Evolutionary conservation across 2,888 invertebrate species (phyloP), one percentile per base, ranked within the genome.

Genomic region (Leptinotarsa peninsularis): DNA sequence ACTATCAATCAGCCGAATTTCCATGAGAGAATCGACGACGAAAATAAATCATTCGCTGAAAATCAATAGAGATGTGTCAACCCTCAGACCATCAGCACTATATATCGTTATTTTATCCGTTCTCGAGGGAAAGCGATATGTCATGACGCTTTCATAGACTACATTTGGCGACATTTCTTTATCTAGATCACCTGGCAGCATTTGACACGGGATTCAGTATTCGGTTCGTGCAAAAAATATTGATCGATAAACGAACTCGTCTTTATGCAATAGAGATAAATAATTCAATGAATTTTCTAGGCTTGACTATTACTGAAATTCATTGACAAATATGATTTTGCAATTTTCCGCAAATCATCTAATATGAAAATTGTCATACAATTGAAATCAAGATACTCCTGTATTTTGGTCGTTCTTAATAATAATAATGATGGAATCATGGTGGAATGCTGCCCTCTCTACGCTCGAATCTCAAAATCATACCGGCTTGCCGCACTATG

Each of bases 11-110:
- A 68, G 54, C n/a, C 68, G 33, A 50, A 68, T 54, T 60, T 60
- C 27, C 60, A 60, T 60, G 60, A 60, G 60, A 60, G 60, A 69
- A 75, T 75, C 43, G 67, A 67, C 67, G 71, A 54, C 52, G 75
- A 71, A 58, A 56, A 75, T 75, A 75, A 75, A 75, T 75, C 75
- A 72, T 71, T 68, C 67, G 43, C 58, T 58, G n/a, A 49, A 67
- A 72, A 72, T 75, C 75, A 72, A 75, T 75, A 75, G 72, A 60
- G 72, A 75, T 72, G 68, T 75, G 75, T 75, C 75, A 75, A 71
- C 72, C 75, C 67, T 60, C 72, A 72, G 72, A 71, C 72, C 75
- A 66, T 72, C 67, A 71, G 71, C 70, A 71, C 63, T 75, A 66
- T 67, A 67, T 60, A 23, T 60, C 60, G 60, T 60, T 27, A 27